Base-by-base conservation (phyloP, 1,140 invertebrate genomes). In the Drosophila dunni region DNA sequence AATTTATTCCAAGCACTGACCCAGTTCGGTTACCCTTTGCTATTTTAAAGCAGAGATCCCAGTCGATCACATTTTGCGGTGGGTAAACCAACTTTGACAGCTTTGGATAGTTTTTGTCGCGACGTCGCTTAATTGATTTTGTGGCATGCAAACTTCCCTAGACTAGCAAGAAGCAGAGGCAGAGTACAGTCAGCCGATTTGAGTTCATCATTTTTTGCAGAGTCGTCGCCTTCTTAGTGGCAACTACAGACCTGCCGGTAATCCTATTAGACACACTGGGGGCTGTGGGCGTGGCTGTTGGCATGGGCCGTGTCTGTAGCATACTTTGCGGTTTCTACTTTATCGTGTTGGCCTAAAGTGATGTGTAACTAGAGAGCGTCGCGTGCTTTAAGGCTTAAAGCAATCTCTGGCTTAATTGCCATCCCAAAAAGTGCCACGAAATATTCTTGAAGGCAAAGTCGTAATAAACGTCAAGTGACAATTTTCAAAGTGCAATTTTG, bases 51-150 rank as follows among this genome's bases (percentile, higher is more conserved):
- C 57, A 51, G 10, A 9, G 45, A 15, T 10, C 61, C 36, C 17
- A 11, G 24, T 17, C 6, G 9, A 50, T 51, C 33, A 48, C 42
- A 76, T 71, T 63, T 58, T 72, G 74, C 46, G 42, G 65, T 36
- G 56, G 45, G 58, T 42, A 63, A 79, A 79, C 62, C 53, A 69
- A 74, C 84, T 89, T 76, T 81, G 78, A 78, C 74, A 72, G 74
- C 63, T 66, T 72, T 66, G 36, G 54, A 71, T 66, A 75, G 50
- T 58, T 74, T 67, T 62, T 69, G 46, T 40, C 66, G 72, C 50
- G 61, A 62, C 78, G 42, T 51, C 50, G 71, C 75, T 78, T 89
- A 89, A 89, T 89, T 89, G 84, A 89, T 89, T 89, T 89, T 89
- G 85, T 69, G 84, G 84, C 71, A 84, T 74, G 84, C 74, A 80